These are phyloP conservation scores for Microplitis deprimator DNA, from an alignment of 2,888 invertebrate genomes.

Conservation along the genomic window DNA sequence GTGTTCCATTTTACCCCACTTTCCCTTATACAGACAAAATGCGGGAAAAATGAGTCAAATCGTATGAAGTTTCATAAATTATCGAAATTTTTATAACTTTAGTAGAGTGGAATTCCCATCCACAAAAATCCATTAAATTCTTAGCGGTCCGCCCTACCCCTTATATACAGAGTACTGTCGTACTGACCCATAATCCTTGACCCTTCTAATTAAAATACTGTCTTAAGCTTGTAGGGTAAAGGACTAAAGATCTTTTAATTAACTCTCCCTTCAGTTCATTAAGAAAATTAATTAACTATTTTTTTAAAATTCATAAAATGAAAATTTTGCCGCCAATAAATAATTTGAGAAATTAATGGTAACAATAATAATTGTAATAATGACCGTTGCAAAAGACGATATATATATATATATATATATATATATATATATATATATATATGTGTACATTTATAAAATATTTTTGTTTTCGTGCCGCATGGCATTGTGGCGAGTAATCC, in stretches of 20 bases:
- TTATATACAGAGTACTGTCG: neutral
- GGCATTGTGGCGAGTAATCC: neutral
- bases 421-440: too few species aligned
- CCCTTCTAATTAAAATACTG: constrained; percentile 69
- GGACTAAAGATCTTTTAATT: constrained; percentile 61
- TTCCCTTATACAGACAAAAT: too few species aligned
- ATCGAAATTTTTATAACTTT: too few species aligned
- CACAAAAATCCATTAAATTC: too few species aligned
- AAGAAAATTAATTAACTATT: too few species aligned
- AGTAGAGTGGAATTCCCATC: too few species aligned
- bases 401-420: neutral
- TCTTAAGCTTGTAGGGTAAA: constrained; percentile 60
- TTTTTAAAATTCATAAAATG: too few species aligned
- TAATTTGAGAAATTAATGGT: neutral
- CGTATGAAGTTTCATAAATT: too few species aligned
- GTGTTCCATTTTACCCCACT: too few species aligned
- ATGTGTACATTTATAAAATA: neutral
- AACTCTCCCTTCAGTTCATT: neutral
- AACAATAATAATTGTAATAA: neutral
- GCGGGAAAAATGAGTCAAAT: too few species aligned
- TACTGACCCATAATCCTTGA: constrained; percentile 48
- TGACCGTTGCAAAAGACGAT: neutral
- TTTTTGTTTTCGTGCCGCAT: neutral
- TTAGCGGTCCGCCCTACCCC: too few species aligned
- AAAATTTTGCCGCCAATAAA: too few species aligned